Conservation (phyloP, 2,797 vertebrate species). For the Anguilla pacifica region DNA sequence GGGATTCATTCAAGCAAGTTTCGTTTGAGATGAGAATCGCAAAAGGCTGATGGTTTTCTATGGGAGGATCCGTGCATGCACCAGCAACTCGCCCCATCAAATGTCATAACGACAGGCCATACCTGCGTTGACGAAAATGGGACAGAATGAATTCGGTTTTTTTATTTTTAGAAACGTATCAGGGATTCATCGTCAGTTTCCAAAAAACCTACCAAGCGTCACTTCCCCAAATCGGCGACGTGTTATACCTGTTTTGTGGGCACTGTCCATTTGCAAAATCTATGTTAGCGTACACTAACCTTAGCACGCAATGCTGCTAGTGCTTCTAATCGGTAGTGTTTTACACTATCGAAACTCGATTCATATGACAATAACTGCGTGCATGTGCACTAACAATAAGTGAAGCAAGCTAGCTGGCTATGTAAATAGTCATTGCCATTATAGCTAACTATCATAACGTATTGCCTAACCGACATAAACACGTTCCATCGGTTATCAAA, state of each 20-base stretch:
- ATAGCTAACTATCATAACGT: neutral
- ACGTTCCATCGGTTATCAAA: neutral
- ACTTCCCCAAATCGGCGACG: neutral
- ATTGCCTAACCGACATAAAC: neutral
- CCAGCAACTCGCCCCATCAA: neutral
- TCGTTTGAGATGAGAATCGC: neutral
- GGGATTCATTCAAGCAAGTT: neutral
- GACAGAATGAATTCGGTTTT: neutral
- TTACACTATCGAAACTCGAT: neutral
- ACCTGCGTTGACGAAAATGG: neutral
- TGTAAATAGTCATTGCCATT: neutral
- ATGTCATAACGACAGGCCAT: neutral
- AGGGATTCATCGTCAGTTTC: neutral
- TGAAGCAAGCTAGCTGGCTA: neutral
- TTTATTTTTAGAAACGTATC: neutral
- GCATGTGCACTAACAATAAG: neutral
- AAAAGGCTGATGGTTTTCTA: neutral
- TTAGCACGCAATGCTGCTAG: neutral
- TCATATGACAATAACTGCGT: neutral
- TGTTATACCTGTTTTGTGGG: neutral
- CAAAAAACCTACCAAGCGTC: neutral
- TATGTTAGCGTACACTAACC: neutral
- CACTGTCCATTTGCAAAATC: neutral
- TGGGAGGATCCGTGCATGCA: neutral
- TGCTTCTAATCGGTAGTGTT: neutral